Conservation (phyloP, 2,797 vertebrate genomes). For the Philypnodon macrostomus region DNA sequence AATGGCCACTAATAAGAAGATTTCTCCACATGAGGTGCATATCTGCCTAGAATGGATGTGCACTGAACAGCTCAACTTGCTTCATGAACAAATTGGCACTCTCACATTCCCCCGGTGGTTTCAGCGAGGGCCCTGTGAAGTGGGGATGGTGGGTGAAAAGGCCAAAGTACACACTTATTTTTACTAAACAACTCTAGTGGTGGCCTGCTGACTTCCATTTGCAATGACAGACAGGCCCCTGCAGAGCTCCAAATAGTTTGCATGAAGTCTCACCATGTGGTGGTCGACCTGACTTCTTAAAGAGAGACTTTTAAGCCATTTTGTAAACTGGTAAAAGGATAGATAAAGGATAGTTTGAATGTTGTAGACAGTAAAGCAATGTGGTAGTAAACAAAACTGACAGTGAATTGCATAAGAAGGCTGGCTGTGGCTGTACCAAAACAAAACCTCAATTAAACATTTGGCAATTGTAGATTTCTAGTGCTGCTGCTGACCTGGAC, state of each 20-base stretch:
- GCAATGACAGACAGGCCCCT: constrained; percentile 65
- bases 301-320: constrained; percentile 52
- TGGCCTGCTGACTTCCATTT: constrained; percentile 63
- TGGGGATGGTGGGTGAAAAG: constrained; percentile 46
- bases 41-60: constrained; percentile 23
- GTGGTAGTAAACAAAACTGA: constrained; percentile 19
- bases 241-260: constrained; percentile 57
- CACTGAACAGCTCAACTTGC: constrained; percentile 46
- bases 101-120: constrained; percentile 54
- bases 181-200: constrained; percentile 70
- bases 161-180: constrained; percentile 77
- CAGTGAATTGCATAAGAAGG: constrained; percentile 13
- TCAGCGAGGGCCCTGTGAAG: constrained; percentile 53
- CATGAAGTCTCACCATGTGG: constrained; percentile 62
- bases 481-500: too few relatives aligned
- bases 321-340: constrained; percentile 40
- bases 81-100: constrained; percentile 62
- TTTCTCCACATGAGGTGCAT: constrained; percentile 32
- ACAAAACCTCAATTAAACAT: constrained; percentile 1
- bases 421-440: background rate
- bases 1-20: constrained; percentile 22
- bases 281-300: constrained; percentile 42
- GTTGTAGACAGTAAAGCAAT: constrained; percentile 16
- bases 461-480: too few relatives aligned
- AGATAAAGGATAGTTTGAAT: constrained; percentile 27